Percentiles rank a stretch among this genome's conserved stretches.
phyloP scores from a whole-genome alignment of 2,113 vertebrate genomes.

The Neomonachus schauinslandi region DNA sequence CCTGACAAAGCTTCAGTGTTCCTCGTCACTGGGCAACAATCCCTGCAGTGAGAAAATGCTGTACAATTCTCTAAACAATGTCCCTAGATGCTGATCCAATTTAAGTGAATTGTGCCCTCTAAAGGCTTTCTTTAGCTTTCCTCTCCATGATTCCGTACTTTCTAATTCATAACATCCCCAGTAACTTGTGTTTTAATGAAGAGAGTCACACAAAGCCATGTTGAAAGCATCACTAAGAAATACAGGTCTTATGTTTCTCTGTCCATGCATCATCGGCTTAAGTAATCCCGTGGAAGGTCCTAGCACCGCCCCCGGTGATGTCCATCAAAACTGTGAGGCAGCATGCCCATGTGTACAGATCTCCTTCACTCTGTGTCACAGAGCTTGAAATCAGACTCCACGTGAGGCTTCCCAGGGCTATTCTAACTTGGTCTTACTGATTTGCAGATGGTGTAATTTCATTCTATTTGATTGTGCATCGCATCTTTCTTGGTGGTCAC shows the following conservation, averaged over 20 bases:
- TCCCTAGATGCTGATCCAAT: background rate
- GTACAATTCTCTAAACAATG: too few relatives aligned
- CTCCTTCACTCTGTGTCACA: background rate
- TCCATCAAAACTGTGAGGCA: background rate
- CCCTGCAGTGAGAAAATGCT: accelerated
- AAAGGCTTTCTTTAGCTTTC: background rate
- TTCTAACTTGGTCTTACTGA: background rate
- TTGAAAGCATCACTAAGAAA: background rate
- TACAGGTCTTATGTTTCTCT: background rate
- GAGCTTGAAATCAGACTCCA: background rate
- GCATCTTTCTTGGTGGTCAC: background rate
- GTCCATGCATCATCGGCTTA: background rate
- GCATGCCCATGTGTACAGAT: accelerated
- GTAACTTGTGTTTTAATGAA: background rate
- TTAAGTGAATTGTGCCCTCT: too few relatives aligned
- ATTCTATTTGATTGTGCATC: background rate
- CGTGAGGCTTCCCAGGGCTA: background rate
- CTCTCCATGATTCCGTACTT: too few relatives aligned
- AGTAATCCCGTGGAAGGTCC: accelerated
- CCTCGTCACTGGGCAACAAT: background rate
- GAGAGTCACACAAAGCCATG: background rate
- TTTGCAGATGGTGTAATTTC: background rate
- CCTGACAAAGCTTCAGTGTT: background rate
- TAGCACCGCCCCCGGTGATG: accelerated
- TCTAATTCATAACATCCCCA: too few relatives aligned